Evolutionary conservation across 2,888 invertebrate species (phyloP).

Genomic region (Diarsia rubi): DNA sequence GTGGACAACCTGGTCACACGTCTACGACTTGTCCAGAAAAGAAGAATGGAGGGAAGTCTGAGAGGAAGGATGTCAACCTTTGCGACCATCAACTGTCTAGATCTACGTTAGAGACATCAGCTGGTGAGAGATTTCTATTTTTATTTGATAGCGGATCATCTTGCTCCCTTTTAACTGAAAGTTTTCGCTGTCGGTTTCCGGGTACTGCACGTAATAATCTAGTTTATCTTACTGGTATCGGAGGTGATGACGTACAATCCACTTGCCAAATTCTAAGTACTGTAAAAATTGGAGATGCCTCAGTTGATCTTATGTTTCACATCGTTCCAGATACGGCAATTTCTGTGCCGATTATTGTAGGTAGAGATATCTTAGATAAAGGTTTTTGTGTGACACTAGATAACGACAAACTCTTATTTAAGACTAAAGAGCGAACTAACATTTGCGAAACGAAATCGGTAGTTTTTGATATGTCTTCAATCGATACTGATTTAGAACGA

Average conservation of each 20-base stretch:
- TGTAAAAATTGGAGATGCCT: constrained; percentile 4
- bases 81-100: constrained; percentile 1
- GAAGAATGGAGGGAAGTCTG: background rate
- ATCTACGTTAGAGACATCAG: background rate
- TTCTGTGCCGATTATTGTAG: background rate
- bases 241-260: constrained; percentile 7
- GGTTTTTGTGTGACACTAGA: background rate
- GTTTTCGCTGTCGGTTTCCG: background rate
- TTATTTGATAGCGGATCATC: constrained; percentile 1
- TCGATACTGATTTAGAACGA: background rate
- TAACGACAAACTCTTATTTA: constrained; percentile 3
- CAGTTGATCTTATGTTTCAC: constrained; percentile 3
- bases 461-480: background rate
- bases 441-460: background rate
- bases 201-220: constrained; percentile 12
- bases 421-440: background rate
- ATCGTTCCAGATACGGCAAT: background rate
- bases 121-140: constrained; percentile 3
- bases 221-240: constrained; percentile 14
- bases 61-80: constrained; percentile 3
- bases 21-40: constrained; percentile 5
- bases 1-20: background rate
- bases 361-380: constrained; percentile 3
- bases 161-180: background rate
- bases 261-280: constrained; percentile 1